Conservation (phyloP, 2,888 invertebrate species). For the Zele albiditarsus region DNA sequence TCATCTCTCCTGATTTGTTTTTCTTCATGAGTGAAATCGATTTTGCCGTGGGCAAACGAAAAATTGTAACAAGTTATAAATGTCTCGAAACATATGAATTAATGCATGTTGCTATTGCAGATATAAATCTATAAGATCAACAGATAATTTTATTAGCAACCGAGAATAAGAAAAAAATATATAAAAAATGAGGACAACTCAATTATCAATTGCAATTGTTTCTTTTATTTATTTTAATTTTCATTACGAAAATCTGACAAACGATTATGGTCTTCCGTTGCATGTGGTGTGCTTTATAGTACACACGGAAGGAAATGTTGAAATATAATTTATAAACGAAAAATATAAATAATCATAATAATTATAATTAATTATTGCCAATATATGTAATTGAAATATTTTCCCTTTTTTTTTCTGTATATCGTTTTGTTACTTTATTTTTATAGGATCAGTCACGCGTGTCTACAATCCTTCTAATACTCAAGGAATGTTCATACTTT, state of each 20-base stretch:
- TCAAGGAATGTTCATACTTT: slow-evolving; percentile 20
- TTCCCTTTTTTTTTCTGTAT: not conserved
- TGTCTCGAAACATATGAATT: not conserved
- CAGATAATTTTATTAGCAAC: not conserved
- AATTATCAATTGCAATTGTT: slow-evolving; percentile 12
- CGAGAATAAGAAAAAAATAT: not conserved
- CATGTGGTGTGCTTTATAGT: not conserved
- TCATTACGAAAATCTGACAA: slow-evolving; percentile 23
- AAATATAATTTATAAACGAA: slow-evolving; percentile 1
- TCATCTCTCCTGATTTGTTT: not conserved
- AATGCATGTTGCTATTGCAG: not conserved
- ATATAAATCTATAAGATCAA: not conserved
- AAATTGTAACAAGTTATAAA: slow-evolving; percentile 2
- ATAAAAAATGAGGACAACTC: slow-evolving; percentile 21
- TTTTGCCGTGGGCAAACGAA: not conserved
- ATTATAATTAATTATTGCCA: not conserved
- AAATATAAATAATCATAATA: not conserved
- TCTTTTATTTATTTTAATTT: slow-evolving; percentile 2
- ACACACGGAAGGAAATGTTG: not conserved
- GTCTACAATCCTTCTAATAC: not conserved
- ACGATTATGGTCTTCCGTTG: not conserved
- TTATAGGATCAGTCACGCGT: not conserved
- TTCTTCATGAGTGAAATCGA: not conserved
- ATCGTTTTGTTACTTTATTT: not conserved
- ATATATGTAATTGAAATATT: not conserved